These are phyloP conservation scores for Gallirallus australis DNA, from an alignment of 2,797 vertebrate species.

Conservation along the genomic window DNA sequence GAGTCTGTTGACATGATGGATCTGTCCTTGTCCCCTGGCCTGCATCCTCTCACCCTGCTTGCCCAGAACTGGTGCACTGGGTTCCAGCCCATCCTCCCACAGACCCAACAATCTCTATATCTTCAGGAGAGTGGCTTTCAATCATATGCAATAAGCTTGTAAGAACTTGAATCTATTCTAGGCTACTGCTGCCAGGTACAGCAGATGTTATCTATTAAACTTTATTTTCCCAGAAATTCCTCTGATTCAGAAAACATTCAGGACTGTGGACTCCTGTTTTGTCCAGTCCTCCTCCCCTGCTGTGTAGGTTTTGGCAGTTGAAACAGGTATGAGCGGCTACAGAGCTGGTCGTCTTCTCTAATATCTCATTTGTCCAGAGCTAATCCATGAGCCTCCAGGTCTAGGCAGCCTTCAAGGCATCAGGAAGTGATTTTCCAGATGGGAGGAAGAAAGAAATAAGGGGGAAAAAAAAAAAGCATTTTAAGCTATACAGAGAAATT, in stretches of 20 bases:
- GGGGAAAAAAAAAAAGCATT: neutral
- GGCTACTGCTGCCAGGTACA: slow-evolving; percentile 12
- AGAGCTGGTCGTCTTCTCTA: neutral
- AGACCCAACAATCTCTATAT: neutral
- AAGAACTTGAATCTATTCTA: neutral
- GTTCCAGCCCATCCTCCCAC: neutral
- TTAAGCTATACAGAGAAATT: neutral
- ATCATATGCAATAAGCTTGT: neutral
- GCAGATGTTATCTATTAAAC: neutral
- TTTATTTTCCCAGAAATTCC: slow-evolving; percentile 21
- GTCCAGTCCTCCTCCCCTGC: neutral
- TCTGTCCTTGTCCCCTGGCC: neutral
- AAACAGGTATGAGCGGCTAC: neutral
- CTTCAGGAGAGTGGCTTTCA: neutral
- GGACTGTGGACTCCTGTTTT: neutral
- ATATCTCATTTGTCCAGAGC: neutral
- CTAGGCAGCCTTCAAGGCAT: neutral
- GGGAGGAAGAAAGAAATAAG: neutral
- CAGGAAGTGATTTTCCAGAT: slow-evolving; percentile 37
- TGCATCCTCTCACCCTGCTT: neutral
- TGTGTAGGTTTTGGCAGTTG: slow-evolving; percentile 5
- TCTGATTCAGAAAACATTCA: slow-evolving; percentile 2
- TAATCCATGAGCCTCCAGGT: neutral
- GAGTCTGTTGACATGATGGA: neutral
- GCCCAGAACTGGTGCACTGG: neutral